A percentile compares a stretch with the other conserved stretches of the same genome.
Conservation (phyloP, 1,140 invertebrate genomes). For the Macrobrachium nipponense region DNA sequence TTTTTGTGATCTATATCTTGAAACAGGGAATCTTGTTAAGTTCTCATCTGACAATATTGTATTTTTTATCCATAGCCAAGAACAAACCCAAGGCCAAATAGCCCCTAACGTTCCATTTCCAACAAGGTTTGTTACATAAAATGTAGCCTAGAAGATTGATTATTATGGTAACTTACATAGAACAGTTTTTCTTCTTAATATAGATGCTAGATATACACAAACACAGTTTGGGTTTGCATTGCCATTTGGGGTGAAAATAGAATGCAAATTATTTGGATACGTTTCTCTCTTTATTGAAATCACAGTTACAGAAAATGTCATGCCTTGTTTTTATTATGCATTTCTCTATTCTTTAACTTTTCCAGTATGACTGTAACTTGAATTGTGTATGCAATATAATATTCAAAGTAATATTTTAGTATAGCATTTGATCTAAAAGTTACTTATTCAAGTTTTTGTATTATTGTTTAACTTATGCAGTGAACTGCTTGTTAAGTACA, state of each 20-base stretch:
- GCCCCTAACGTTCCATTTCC: constrained; percentile 61
- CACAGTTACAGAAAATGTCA: constrained; percentile 20
- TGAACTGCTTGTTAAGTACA: no score
- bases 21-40: neutral
- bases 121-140: constrained; percentile 56
- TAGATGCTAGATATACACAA: constrained; percentile 55
- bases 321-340: constrained; percentile 40
- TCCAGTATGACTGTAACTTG: constrained; percentile 56
- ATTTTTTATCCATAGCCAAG: constrained; percentile 61
- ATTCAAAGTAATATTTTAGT: no score
- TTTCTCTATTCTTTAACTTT: constrained; percentile 33
- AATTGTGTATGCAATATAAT: constrained; percentile 16
- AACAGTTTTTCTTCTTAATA: constrained; percentile 49
- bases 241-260: constrained; percentile 42
- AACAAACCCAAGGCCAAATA: constrained; percentile 61
- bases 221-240: constrained; percentile 21
- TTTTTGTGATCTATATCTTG: no score
- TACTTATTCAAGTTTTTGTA: no score
- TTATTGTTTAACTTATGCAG: no score
- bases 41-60: constrained; percentile 41
- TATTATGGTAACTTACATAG: constrained; percentile 48
- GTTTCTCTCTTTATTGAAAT: constrained; percentile 25
- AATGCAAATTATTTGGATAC: constrained; percentile 49
- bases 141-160: constrained; percentile 53
- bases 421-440: no score